Evolutionary conservation across 2,797 vertebrate genomes (phyloP), one percentile per base, ranked within the genome.

Genomic region (Sebastes goodei): DNA sequence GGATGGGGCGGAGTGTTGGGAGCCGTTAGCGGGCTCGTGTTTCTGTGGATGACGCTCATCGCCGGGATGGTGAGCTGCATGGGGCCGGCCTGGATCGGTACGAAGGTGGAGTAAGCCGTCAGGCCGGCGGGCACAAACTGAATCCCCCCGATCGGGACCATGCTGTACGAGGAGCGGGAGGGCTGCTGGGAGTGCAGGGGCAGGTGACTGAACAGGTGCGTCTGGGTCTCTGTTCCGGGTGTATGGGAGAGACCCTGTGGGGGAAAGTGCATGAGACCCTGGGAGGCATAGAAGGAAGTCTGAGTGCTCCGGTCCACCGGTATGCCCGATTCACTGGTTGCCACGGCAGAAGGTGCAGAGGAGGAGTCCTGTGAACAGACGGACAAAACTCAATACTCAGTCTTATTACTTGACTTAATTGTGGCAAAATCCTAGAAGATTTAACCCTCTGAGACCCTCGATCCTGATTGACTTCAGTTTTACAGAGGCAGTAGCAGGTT

Each of bases 131-230:
- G 97, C 10, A 99, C 97, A 91, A 99, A 95, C 59, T 99, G 99
- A 89, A 99, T 98, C 1, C 98, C 98, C 3, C 99, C 98, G 0
- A 99, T 96, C 0, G 98, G 98, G 33, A 99, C 94, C 94, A 97
- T 96, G 90, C 97, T 96, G 49, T 97, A 98, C 15, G 97, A 95
- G 2, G 97, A 96, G 84, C 96, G 96, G 14, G 93, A 85, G 4
- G 97, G 98, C 88, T 95, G 97, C 91, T 98, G 99, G 0, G 99
- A 99, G 91, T 99, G 99, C 92, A 99, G 89, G 21, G 99, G 99
- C 9, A 99, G 96, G 93, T 99, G 99, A 90, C 98, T 99, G 88
- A 98, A 99, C 82, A 99, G 92, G 85, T 96, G 98, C 5, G 97
- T 96, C 73, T 95, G 96, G 4, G 95, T 87, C 61, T 95, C 88